Evolutionary conservation across 2,888 invertebrate genomes (phyloP).

Genomic region (Netelia inedita): DNA sequence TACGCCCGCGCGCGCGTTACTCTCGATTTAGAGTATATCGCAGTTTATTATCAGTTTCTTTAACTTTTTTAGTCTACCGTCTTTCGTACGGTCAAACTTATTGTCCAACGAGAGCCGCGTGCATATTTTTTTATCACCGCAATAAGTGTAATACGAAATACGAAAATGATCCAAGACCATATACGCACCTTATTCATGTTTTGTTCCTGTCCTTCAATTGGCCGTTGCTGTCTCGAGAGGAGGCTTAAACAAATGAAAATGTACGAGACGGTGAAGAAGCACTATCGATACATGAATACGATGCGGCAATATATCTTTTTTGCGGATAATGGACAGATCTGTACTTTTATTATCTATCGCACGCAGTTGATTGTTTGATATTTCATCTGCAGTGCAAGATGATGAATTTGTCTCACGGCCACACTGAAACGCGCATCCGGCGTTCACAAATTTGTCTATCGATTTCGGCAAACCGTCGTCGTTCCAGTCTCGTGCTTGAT

Average conservation of each 20-base stretch:
- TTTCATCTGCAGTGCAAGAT: background rate
- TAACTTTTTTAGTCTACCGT: background rate
- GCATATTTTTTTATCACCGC: too few relatives aligned
- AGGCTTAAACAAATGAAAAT: conserved; percentile 52
- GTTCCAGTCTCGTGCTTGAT: background rate
- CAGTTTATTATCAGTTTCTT: background rate
- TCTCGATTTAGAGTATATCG: too few relatives aligned
- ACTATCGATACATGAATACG: background rate
- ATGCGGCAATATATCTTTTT: background rate
- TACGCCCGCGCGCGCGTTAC: too few relatives aligned
- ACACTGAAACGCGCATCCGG: conserved; percentile 28
- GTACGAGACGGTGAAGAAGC: conserved; percentile 19
- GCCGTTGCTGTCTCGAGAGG: conserved; percentile 47
- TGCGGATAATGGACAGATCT: background rate
- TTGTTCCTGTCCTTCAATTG: conserved; percentile 36
- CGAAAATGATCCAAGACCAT: too few relatives aligned
- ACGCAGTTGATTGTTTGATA: background rate
- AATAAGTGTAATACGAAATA: too few relatives aligned
- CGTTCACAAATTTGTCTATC: conserved; percentile 28
- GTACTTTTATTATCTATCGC: background rate
- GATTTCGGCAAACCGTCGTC: conserved; percentile 26
- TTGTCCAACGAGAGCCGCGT: too few relatives aligned
- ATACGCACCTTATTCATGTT: conserved; percentile 64
- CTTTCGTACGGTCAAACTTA: too few relatives aligned
- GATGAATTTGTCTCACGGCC: background rate